phyloP scores from a whole-genome alignment of 2,888 invertebrate genomes.

The Allacma fusca region DNA sequence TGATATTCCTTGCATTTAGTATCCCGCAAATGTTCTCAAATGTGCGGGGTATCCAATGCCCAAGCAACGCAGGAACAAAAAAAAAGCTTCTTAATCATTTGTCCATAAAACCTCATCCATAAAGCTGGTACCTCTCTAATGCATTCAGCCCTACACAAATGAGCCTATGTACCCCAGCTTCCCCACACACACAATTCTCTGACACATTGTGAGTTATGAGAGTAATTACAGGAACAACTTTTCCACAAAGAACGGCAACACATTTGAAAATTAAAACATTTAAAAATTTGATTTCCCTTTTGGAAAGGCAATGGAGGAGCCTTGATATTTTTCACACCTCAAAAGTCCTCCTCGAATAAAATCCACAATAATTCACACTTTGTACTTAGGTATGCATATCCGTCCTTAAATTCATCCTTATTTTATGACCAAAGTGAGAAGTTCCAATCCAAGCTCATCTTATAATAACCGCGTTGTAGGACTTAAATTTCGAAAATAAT shows the following conservation, averaged over 20 bases:
- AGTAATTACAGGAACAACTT: neutral
- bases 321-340: no score
- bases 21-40: constrained; percentile 10
- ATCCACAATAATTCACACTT: no score
- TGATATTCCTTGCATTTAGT: neutral
- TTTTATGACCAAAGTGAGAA: constrained; percentile 7
- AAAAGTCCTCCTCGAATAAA: no score
- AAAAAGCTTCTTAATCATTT: neutral
- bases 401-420: neutral
- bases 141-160: neutral
- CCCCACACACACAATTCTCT: neutral
- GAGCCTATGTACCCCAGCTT: neutral
- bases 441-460: neutral
- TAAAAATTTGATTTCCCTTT: constrained; percentile 5
- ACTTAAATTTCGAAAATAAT: neutral
- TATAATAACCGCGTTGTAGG: neutral
- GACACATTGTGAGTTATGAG: neutral
- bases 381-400: no score
- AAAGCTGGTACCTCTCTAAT: neutral
- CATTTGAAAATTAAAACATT: constrained; percentile 7
- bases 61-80: neutral
- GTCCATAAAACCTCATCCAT: neutral
- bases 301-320: neutral
- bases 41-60: neutral
- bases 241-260: neutral